Conservation (phyloP, 2,888 invertebrate genomes). For the Rhyacophila evoluta region DNA sequence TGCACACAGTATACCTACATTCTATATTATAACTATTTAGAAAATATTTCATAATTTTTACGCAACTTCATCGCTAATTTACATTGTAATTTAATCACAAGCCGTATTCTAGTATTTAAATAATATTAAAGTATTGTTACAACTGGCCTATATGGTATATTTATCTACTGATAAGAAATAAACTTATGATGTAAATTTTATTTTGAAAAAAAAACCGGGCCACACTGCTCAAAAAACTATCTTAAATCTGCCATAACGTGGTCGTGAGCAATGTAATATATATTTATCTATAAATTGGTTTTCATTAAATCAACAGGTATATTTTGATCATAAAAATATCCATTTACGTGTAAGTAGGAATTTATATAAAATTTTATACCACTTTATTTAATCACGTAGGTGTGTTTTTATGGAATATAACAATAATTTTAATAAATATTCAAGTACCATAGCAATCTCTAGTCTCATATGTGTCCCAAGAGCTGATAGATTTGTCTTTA, state of each 20-base stretch:
- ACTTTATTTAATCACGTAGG: conserved; percentile 42
- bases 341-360: conserved; percentile 41
- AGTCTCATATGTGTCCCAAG: too few species aligned
- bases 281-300: neutral
- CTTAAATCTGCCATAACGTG: neutral
- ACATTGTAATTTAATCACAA: conserved; percentile 34
- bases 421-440: conserved; percentile 27
- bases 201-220: neutral
- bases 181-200: conserved; percentile 34
- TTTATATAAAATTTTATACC: conserved; percentile 51
- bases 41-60: neutral
- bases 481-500: too few species aligned
- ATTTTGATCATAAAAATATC: neutral
- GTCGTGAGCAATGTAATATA: neutral
- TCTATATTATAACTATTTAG: neutral
- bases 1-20: neutral
- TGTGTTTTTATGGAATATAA: conserved; percentile 41
- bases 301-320: neutral
- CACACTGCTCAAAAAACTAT: neutral
- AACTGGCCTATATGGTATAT: conserved; percentile 40
- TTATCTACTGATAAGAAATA: conserved; percentile 29
- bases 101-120: conserved; percentile 30
- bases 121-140: conserved; percentile 31
- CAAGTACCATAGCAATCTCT: neutral
- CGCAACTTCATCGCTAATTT: conserved; percentile 19